A percentile compares a stretch with the other conserved stretches of the same genome.
These are phyloP conservation scores for Achatina immaculata DNA, from an alignment of 1,140 invertebrate genomes.

Conservation along the genomic window DNA sequence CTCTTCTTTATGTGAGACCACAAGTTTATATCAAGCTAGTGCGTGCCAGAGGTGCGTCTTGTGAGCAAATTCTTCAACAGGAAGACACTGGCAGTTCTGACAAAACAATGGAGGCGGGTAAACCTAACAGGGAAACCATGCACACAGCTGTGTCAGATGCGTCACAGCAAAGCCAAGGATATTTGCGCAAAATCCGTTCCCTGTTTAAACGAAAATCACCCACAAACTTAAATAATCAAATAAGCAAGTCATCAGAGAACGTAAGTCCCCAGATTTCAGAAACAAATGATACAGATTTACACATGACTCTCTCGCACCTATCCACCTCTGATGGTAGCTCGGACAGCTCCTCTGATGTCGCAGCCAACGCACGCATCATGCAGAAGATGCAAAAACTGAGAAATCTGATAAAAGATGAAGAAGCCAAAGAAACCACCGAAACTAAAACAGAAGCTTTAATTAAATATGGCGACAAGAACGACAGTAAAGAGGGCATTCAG, in stretches of 20 bases:
- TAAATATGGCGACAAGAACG: background rate
- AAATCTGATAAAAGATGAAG: background rate
- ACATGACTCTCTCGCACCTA: background rate
- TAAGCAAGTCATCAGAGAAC: background rate
- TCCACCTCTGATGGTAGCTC: background rate
- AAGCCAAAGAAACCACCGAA: background rate
- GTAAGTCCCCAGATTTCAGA: background rate
- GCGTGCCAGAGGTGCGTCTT: background rate
- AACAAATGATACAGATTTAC: background rate
- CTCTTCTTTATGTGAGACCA: background rate
- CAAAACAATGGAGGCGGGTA: background rate
- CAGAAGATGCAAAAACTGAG: background rate
- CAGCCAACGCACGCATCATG: background rate
- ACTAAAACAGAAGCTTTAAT: background rate
- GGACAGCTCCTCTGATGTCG: background rate
- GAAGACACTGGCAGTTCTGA: background rate
- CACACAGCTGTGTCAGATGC: background rate
- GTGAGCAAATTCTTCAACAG: background rate
- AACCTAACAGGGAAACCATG: background rate
- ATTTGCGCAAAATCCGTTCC: background rate
- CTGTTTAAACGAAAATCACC: background rate
- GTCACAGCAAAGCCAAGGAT: background rate
- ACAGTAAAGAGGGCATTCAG: background rate
- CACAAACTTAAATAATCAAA: background rate
- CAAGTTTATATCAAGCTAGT: background rate